These are phyloP conservation scores for Axinella damicornis DNA, from an alignment of 37 sponge, comb jelly and placozoan genomes.

Conservation along the genomic window DNA sequence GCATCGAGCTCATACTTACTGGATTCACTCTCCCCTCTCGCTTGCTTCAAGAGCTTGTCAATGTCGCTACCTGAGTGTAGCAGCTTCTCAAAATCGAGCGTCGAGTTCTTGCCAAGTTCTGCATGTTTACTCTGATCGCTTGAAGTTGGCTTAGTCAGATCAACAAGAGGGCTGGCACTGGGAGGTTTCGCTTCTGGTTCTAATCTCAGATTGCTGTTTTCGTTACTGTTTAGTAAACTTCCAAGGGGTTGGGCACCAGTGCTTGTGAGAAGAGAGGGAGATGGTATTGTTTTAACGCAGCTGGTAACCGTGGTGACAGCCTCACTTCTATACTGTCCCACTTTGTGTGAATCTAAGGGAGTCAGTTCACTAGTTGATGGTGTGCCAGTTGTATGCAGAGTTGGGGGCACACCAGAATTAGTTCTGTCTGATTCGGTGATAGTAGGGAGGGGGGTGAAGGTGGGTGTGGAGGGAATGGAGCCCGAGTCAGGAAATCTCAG, in stretches of 20 bases:
- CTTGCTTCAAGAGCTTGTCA: not conserved
- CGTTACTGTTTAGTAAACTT: not conserved
- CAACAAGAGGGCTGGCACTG: not conserved
- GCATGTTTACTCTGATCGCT: no score
- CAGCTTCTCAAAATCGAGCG: conserved; percentile 4
- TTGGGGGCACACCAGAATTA: not conserved
- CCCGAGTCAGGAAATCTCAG: not conserved
- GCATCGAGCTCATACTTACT: not conserved
- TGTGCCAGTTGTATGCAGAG: not conserved
- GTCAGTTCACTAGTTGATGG: not conserved
- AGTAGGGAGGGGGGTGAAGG: not conserved
- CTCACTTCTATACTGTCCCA: no score
- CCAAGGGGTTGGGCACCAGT: no score
- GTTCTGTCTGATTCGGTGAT: not conserved
- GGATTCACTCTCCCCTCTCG: not conserved
- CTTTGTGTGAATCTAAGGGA: no score
- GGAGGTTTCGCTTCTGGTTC: not conserved
- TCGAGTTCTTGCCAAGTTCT: not conserved
- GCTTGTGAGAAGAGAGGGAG: no score
- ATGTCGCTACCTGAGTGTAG: not conserved
- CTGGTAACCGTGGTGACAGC: no score
- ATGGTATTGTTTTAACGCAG: no score
- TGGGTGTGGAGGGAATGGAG: not conserved
- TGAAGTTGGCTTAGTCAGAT: not conserved
- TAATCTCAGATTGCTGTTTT: conserved; percentile 2